Base-by-base conservation (phyloP, 2,797 vertebrate genomes). In the Lates japonicus region DNA sequence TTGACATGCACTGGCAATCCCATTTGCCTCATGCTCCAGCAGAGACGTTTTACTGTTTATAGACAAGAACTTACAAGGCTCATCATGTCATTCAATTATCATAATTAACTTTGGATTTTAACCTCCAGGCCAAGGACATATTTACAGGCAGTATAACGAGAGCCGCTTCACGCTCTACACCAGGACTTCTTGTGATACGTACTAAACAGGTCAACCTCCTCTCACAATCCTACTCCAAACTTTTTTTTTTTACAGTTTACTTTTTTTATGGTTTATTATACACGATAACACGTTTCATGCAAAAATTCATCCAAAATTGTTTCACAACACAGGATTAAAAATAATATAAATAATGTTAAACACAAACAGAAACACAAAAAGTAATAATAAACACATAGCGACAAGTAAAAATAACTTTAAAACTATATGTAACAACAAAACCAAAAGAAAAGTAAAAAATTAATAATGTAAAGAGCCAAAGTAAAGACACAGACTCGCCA, bases 171-270 rank as follows among this genome's bases (percentile, higher is more conserved):
- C 19, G 87, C 98, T 70, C 79, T 95, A 76, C 97, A 98, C 78
- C 97, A 97, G 13, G 97, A 98, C 88, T 96, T 97, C 74, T 87
- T 97, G 71, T 93, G 97, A 89, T 98, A 98, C 25, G 71, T 96
- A n/a, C 95, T 95, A 62, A 98, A 97, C 96, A 97, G 97, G 97
- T 98, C 61, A 67, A 22, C 2, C 16, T 29, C 12, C 5, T 17
- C 29, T 59, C 4, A n/a, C 3, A 41, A 19, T 60, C 0, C 44
- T 48, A 5, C 14, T n/a, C n/a, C 5, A 35, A 48, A 67, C 11
- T 0, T 41, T n/a, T 68, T 4, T 20, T n/a, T n/a, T n/a, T n/a
- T n/a, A n/a, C n/a, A n/a, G n/a, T n/a, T n/a, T n/a, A n/a, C n/a
- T n/a, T 10, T 22, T 74, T 29, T 4, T 17, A 42, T 72, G 52